These are phyloP conservation scores for Lobophora halterata DNA, from an alignment of 2,888 invertebrate species.

Conservation along the genomic window DNA sequence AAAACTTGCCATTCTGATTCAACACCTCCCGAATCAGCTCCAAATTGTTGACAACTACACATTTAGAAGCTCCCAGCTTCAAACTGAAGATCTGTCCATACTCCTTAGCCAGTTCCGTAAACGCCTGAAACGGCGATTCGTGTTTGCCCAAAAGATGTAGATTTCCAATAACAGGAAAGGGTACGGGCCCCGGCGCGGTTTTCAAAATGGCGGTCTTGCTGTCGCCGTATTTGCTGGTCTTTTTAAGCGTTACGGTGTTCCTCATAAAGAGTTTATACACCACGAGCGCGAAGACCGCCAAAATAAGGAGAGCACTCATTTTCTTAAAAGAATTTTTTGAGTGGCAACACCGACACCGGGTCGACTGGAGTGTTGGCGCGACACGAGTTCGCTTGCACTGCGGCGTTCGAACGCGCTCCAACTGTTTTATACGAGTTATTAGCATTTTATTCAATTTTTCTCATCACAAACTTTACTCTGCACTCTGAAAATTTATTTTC, in stretches of 20 bases:
- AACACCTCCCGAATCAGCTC: slow-evolving; percentile 87
- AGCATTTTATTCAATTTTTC: slow-evolving; percentile 35
- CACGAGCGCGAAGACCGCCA: slow-evolving; percentile 46
- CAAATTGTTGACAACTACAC: slow-evolving; percentile 88
- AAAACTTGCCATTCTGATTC: slow-evolving; percentile 89
- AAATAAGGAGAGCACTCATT: slow-evolving; percentile 67
- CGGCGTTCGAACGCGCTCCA: slow-evolving; percentile 10
- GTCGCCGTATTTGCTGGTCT: slow-evolving; percentile 45
- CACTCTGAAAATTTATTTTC: slow-evolving; percentile 3
- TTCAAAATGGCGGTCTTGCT: slow-evolving; percentile 42
- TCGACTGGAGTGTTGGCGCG: slow-evolving; percentile 51
- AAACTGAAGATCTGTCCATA: slow-evolving; percentile 88
- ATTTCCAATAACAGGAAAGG: slow-evolving; percentile 85
- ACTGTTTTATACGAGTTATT: slow-evolving; percentile 47
- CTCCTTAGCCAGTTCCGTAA: slow-evolving; percentile 83
- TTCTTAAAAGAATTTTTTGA: slow-evolving; percentile 61
- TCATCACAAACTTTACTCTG: not conserved
- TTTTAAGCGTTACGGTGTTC: slow-evolving; percentile 44
- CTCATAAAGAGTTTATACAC: slow-evolving; percentile 56
- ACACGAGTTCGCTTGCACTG: slow-evolving; percentile 49
- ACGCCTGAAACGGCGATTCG: slow-evolving; percentile 86
- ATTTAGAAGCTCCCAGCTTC: slow-evolving; percentile 84
- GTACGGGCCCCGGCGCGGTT: slow-evolving; percentile 83
- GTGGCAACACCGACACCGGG: slow-evolving; percentile 62
- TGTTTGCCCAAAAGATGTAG: slow-evolving; percentile 83